phyloP scores from a whole-genome alignment of 1,140 invertebrate species.

The Rhyzopertha dominica region DNA sequence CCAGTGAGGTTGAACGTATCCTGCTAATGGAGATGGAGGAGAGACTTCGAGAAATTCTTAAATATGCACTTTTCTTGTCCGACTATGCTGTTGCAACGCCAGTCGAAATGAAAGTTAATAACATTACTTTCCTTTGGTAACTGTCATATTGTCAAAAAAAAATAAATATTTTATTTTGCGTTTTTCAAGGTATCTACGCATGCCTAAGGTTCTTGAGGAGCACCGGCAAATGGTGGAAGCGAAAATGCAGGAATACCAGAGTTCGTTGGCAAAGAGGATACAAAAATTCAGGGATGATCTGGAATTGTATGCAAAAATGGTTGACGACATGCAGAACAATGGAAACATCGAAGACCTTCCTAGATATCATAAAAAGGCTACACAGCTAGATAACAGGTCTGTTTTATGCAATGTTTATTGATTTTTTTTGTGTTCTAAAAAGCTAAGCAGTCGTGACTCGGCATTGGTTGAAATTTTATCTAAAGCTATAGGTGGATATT shows the following conservation, averaged over 20 bases:
- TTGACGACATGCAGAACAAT: slow-evolving; percentile 82
- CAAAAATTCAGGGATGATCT: slow-evolving; percentile 75
- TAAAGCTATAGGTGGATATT: too few relatives aligned
- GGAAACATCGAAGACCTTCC: slow-evolving; percentile 82
- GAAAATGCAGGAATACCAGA: slow-evolving; percentile 85
- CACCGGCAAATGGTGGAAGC: slow-evolving; percentile 71
- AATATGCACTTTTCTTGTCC: slow-evolving; percentile 69
- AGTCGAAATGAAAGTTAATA: slow-evolving; percentile 81
- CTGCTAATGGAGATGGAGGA: slow-evolving; percentile 70
- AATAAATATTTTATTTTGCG: not conserved
- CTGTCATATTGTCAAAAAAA: slow-evolving; percentile 1
- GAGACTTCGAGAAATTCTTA: slow-evolving; percentile 59
- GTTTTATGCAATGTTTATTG: not conserved
- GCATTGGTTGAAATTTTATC: too few relatives aligned
- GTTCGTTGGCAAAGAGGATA: slow-evolving; percentile 61
- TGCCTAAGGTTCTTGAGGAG: slow-evolving; percentile 77
- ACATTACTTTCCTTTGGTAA: slow-evolving; percentile 78
- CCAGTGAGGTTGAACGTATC: slow-evolving; percentile 67
- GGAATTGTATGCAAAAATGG: slow-evolving; percentile 71
- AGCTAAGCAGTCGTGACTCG: too few relatives aligned
- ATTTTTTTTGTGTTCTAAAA: too few relatives aligned
- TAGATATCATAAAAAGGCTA: slow-evolving; percentile 79
- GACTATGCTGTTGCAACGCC: slow-evolving; percentile 75
- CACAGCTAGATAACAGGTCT: slow-evolving; percentile 66
- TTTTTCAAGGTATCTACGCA: slow-evolving; percentile 49